A percentile compares a stretch with the other conserved stretches of the same genome.
phyloP scores from a whole-genome alignment of 2,797 vertebrate species.

The Protosalanx chinensis region DNA sequence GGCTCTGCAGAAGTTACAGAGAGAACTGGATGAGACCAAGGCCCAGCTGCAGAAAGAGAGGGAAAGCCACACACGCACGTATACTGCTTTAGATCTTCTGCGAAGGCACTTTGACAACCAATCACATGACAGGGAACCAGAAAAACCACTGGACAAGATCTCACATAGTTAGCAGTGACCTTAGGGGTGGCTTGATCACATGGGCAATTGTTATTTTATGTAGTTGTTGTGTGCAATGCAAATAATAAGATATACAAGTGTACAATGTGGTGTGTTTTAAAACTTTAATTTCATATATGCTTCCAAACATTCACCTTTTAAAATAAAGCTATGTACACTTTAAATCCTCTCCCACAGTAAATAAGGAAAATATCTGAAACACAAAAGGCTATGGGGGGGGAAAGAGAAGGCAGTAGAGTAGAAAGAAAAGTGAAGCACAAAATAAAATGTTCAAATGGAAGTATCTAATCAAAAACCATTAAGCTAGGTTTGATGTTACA shows the following conservation, averaged over 20 bases:
- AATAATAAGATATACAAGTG: constrained; percentile 18
- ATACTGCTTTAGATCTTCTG: constrained; percentile 41
- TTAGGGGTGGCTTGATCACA: neutral
- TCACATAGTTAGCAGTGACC: constrained; percentile 13
- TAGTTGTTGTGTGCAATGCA: neutral
- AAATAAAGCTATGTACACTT: constrained; percentile 76
- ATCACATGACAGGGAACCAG: neutral
- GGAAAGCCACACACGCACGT: constrained; percentile 31
- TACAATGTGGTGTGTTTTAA: constrained; percentile 44
- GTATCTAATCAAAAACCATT: constrained; percentile 36
- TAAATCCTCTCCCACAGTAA: constrained; percentile 64
- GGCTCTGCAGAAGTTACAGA: constrained; percentile 42
- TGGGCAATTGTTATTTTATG: neutral
- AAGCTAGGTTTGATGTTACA: constrained; percentile 30
- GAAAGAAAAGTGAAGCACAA: constrained; percentile 51
- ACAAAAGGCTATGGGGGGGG: constrained; percentile 30
- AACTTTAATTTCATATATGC: constrained; percentile 70
- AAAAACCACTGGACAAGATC: constrained; percentile 1
- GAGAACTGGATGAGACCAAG: constrained; percentile 31
- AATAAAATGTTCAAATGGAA: constrained; percentile 44
- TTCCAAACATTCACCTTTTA: constrained; percentile 65
- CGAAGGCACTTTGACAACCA: constrained; percentile 35
- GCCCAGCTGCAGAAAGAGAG: constrained; percentile 45
- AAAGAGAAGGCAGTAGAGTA: constrained; percentile 50
- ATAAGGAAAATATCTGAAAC: constrained; percentile 59